These are phyloP conservation scores for Netelia virgata DNA, from an alignment of 2,888 invertebrate genomes.

Conservation along the genomic window DNA sequence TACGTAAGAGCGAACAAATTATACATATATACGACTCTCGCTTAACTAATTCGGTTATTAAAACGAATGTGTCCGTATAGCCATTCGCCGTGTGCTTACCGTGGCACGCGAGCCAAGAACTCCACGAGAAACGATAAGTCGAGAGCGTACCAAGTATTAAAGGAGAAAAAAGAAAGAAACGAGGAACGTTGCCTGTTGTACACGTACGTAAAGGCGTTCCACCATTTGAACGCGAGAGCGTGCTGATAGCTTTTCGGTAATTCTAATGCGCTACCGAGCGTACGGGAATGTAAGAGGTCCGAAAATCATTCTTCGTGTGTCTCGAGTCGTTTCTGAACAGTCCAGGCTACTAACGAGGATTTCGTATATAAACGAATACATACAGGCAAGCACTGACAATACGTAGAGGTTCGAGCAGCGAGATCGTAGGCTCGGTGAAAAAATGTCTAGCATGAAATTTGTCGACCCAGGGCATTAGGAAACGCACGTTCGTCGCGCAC, in stretches of 20 bases:
- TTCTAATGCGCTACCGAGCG: constrained; percentile 35
- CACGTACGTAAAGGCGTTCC: constrained; percentile 49
- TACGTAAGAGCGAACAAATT: background rate
- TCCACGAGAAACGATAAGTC: constrained; percentile 41
- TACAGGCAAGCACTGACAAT: constrained; percentile 5
- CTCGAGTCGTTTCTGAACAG: constrained; percentile 42
- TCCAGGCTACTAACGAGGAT: constrained; percentile 62
- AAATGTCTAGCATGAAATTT: constrained; percentile 61
- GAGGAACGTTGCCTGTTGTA: constrained; percentile 54
- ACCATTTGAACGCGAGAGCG: constrained; percentile 60
- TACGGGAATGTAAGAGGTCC: constrained; percentile 21
- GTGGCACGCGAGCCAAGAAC: constrained; percentile 65
- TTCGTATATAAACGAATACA: constrained; percentile 11
- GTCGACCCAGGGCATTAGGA: constrained; percentile 37
- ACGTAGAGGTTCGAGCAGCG: constrained; percentile 6
- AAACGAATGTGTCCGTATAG: constrained; percentile 75
- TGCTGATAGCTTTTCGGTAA: constrained; percentile 37
- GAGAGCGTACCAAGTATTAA: constrained; percentile 13
- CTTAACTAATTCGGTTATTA: constrained; percentile 80
- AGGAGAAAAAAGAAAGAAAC: constrained; percentile 23
- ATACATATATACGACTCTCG: constrained; percentile 54
- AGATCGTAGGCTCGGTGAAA: constrained; percentile 32
- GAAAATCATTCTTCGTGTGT: constrained; percentile 35
- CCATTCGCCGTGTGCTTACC: constrained; percentile 67
- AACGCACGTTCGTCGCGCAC: constrained; percentile 66